Evolutionary conservation across 1,140 invertebrate species (phyloP).

Genomic region (Achatina immaculata): DNA sequence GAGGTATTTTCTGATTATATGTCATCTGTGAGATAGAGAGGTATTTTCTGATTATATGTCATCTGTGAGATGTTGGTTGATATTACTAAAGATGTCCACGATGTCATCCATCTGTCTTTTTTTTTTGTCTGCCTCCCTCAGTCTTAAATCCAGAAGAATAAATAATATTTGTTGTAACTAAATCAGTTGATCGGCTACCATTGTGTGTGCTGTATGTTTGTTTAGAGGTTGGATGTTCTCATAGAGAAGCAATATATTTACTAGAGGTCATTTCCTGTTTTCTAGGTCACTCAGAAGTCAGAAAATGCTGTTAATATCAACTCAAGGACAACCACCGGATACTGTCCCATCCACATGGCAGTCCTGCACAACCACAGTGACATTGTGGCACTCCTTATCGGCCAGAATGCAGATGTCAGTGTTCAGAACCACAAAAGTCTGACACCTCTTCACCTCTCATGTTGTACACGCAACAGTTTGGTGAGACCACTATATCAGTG

Average conservation of each 20-base stretch:
- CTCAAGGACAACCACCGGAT: conserved; percentile 75
- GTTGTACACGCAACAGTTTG: conserved; percentile 42
- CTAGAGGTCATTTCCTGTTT: background rate
- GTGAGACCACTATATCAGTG: conserved; percentile 40
- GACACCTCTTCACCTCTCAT: conserved; percentile 55
- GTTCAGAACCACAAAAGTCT: conserved; percentile 62
- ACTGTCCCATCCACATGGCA: conserved; percentile 91
- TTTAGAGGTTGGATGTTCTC: no score
- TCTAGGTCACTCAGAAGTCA: conserved; percentile 21
- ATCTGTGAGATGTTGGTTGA: no score
- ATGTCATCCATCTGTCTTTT: no score
- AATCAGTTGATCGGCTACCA: no score
- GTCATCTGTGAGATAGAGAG: no score
- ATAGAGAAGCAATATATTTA: background rate
- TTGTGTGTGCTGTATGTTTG: no score
- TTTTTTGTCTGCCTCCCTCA: no score
- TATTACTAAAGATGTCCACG: no score
- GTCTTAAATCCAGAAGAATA: no score
- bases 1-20: no score
- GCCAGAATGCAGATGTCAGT: conserved; percentile 71
- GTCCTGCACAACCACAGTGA: conserved; percentile 88
- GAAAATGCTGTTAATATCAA: conserved; percentile 46
- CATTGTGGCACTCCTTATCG: conserved; percentile 87
- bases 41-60: no score
- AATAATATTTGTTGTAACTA: no score